Percentiles rank a stretch among this genome's conserved stretches.
Evolutionary conservation across 2,113 vertebrate species (phyloP).

Genomic region (Pampusana beccarii): DNA sequence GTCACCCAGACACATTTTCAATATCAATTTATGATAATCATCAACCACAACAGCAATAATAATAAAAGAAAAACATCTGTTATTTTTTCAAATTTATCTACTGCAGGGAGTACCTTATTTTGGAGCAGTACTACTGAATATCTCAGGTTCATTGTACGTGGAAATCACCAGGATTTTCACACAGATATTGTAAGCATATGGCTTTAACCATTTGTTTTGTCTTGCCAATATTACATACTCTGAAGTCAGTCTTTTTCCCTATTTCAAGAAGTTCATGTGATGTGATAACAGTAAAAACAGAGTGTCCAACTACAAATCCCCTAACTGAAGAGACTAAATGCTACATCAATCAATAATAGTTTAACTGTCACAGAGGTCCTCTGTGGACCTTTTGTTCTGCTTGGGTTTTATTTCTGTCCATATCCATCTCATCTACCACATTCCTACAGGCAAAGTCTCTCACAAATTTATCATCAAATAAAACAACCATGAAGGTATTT

Average conservation of each 20-base stretch:
- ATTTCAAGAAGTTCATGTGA: background rate
- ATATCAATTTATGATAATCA: background rate
- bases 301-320: background rate
- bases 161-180: background rate
- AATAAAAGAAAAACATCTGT: background rate
- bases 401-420: slow-evolving; percentile 10
- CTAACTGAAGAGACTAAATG: background rate
- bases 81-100: background rate
- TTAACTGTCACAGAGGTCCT: background rate
- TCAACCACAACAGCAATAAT: background rate
- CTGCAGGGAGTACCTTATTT: background rate
- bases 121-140: background rate
- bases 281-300: background rate
- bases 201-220: background rate
- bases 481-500: background rate
- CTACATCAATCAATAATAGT: background rate
- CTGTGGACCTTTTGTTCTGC: slow-evolving; percentile 6
- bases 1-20: background rate
- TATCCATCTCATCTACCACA: background rate
- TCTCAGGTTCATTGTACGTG: background rate
- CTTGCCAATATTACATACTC: background rate
- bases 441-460: background rate
- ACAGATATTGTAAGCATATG: background rate
- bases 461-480: slow-evolving; percentile 10
- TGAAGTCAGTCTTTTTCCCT: background rate